Base-by-base conservation (phyloP, 1,140 invertebrate species). In the Ctenoplectra terminalis region DNA sequence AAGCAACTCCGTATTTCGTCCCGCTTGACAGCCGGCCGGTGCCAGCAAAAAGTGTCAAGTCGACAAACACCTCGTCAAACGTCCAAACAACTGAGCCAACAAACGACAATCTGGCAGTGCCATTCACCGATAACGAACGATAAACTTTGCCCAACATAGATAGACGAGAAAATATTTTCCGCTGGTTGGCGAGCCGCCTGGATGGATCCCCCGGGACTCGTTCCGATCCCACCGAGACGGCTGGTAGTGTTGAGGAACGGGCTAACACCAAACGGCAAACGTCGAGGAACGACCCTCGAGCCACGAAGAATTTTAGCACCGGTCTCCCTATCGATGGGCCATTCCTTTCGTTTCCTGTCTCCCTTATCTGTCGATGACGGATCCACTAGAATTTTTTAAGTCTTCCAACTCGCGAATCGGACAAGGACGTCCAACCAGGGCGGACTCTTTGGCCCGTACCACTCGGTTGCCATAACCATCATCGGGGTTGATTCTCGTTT, bases 371-470 rank as follows among this genome's bases (percentile, higher is more conserved):
- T 48, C 64, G 66, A 64, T 63, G 73, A 72, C 20, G 66, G 63
- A 77, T 79, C 43, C 82, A 77, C 82, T 83, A 69, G 82, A 90
- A 92, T 90, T 90, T 91, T 90, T 90, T 87, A 89, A 91, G 86
- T 86, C 88, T 91, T 90, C 88, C 81, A 81, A 86, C 79, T 88
- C 89, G 89, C 90, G 90, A 90, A 91, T 80, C 91, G 82, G 90
- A 92, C 87, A 87, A 88, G 87, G 80, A n/a, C n/a, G 80, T 81
- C 80, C 83, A 72, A 72, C 73, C 72, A 77, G 63, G 73, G 74
- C 82, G 64, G 31, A 37, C 50, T 84, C 85, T 84, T 88, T 78
- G 86, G 73, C 79, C 79, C n/a, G n/a, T n/a, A n/a, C n/a, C n/a
- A n/a, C n/a, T n/a, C n/a, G n/a, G n/a, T n/a, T n/a, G 79, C 79